Conservation (phyloP, 2,888 invertebrate species). For the Macrosoma leucophasiata region DNA sequence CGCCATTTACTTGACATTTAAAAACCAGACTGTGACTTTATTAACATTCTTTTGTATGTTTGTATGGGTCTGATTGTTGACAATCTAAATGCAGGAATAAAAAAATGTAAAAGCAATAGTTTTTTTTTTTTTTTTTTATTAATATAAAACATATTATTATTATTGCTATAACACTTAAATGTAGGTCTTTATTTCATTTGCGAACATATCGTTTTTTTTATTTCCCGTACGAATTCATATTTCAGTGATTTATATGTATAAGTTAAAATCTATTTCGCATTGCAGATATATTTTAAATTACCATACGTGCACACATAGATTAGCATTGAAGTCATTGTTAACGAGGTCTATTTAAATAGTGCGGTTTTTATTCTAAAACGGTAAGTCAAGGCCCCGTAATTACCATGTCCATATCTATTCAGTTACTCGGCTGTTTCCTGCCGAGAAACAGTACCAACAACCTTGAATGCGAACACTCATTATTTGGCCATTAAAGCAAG, state of each 20-base stretch:
- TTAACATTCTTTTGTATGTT: slow-evolving; percentile 29
- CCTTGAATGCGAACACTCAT: slow-evolving; percentile 65
- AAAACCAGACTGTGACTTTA: slow-evolving; percentile 31
- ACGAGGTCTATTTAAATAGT: slow-evolving; percentile 51
- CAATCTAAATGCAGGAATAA: too few species aligned
- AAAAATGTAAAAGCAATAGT: too few species aligned
- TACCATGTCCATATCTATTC: slow-evolving; percentile 69
- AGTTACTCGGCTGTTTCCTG: slow-evolving; percentile 65
- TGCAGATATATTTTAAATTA: slow-evolving; percentile 14
- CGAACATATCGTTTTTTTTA: too few species aligned
- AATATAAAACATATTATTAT: too few species aligned
- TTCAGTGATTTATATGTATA: slow-evolving; percentile 7
- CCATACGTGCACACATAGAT: slow-evolving; percentile 15
- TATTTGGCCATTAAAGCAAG: slow-evolving; percentile 64
- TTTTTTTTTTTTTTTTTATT: too few species aligned
- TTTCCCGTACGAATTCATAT: too few species aligned
- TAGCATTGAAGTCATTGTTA: slow-evolving; percentile 32
- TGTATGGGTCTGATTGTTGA: slow-evolving; percentile 19
- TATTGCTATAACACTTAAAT: too few species aligned
- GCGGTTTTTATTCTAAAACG: slow-evolving; percentile 67
- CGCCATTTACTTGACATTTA: slow-evolving; percentile 31
- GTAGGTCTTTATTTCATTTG: too few species aligned
- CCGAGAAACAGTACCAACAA: slow-evolving; percentile 49
- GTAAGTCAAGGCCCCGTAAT: slow-evolving; percentile 70
- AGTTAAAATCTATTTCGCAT: slow-evolving; percentile 6